Percentiles rank a stretch among this genome's conserved stretches.
These are phyloP conservation scores for Ectropis grisescens DNA, from an alignment of 1,140 invertebrate species.

Conservation along the genomic window DNA sequence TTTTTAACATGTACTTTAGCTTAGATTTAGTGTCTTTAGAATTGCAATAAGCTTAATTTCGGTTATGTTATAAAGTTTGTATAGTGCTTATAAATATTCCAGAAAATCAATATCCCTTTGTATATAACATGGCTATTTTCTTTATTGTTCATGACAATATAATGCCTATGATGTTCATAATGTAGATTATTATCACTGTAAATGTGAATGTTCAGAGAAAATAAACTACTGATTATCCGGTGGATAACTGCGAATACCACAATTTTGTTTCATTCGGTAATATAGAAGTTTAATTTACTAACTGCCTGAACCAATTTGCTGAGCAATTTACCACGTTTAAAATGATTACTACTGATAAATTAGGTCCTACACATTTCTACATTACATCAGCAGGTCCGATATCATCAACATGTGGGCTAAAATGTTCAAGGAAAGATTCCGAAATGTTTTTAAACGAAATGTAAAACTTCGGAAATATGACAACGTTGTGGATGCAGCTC, in stretches of 20 bases:
- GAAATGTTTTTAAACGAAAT: constrained; percentile 1
- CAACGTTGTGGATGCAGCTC: constrained; percentile 19
- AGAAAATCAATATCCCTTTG: constrained; percentile 36
- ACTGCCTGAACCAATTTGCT: no score
- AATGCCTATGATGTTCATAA: constrained; percentile 58
- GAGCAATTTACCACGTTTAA: no score
- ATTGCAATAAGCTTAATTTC: no score
- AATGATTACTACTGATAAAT: no score
- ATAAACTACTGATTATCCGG: constrained; percentile 57
- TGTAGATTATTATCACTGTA: constrained; percentile 55
- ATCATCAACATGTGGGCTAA: no score
- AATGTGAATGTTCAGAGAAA: constrained; percentile 48
- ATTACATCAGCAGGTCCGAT: no score
- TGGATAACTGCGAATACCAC: constrained; percentile 60
- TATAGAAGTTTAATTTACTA: no score
- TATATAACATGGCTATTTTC: constrained; percentile 55
- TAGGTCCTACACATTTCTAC: no score
- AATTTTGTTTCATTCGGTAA: constrained; percentile 51
- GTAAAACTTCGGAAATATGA: constrained; percentile 4
- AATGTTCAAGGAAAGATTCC: no score
- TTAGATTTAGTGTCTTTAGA: no score
- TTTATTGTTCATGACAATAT: constrained; percentile 58
- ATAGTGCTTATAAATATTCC: constrained; percentile 55
- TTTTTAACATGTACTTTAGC: no score
- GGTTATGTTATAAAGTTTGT: constrained; percentile 25